These are phyloP conservation scores for Microplitis deprimator DNA, from an alignment of 2,888 invertebrate genomes.

Conservation along the genomic window DNA sequence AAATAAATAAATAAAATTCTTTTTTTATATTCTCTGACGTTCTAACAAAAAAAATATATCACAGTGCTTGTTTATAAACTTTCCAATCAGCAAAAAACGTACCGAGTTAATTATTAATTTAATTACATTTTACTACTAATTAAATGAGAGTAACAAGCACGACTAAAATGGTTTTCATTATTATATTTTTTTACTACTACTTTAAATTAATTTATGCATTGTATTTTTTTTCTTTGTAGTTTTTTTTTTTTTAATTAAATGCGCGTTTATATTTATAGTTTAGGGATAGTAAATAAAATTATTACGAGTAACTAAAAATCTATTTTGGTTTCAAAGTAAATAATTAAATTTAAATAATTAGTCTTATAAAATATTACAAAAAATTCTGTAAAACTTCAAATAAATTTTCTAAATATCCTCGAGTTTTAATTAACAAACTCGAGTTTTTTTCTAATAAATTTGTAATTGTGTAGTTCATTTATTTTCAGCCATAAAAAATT, in stretches of 20 bases:
- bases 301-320: not conserved
- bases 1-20: not conserved
- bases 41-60: constrained; percentile 47
- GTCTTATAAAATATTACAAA: not conserved
- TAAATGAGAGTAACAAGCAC: constrained; percentile 32
- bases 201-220: constrained; percentile 12
- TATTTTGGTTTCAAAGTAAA: not conserved
- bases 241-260: constrained; percentile 6
- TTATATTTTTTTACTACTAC: constrained; percentile 15
- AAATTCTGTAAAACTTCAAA: not conserved
- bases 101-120: not conserved
- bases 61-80: constrained; percentile 43
- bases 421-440: not conserved
- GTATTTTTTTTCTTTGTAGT: not conserved
- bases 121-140: not conserved
- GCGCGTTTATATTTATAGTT: constrained; percentile 26
- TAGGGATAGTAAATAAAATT: not conserved
- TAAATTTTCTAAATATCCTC: constrained; percentile 2
- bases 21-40: constrained; percentile 43
- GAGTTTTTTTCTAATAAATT: constrained; percentile 16
- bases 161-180: constrained; percentile 29
- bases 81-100: constrained; percentile 29
- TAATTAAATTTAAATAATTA: not conserved
- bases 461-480: not conserved
- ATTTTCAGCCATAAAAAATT: constrained; percentile 6